Evolutionary conservation across 2,797 vertebrate genomes (phyloP), one percentile per base, ranked within the genome.

Genomic region (Acipenser ruthenus): DNA sequence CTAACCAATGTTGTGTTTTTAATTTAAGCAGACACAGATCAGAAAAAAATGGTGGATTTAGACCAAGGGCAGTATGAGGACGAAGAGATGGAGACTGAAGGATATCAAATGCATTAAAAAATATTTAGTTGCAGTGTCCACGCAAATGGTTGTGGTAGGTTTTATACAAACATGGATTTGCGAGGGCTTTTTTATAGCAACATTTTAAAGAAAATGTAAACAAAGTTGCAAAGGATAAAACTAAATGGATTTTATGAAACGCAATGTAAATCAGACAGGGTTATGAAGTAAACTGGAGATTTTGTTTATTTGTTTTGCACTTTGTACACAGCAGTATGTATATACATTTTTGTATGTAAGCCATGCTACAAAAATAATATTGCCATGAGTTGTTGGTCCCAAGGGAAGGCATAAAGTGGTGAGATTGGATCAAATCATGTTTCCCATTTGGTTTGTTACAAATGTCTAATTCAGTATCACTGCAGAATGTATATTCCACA

Each of bases 321-420:
- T 60, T 71, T 76, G 85, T 84, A 74, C 75, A 48, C 73, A 75
- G 77, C 79, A 79, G 8, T 68, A 52, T 73, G 48, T 50, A 37
- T 59, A 53, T 55, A 55, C 52, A 7, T 12, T 51, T 68, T 50
- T 15, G 23, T 67, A 50, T 56, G 47, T 2, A 11, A n/a, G 2
- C 47, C 49, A 37, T 65, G 23, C 23, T 37, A 37, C 23, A 37
- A 37, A 37, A 37, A 37, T 37, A 37, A 37, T 37, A 37, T 37
- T 37, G 23, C 23, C 23, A 37, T 37, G 23, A 37, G 4, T 37
- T 37, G 23, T 37, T 37, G 23, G 23, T 37, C 23, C 23, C 23
- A 37, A 37, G 23, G 23, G 23, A 37, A 37, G 23, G 23, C 23
- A 37, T 37, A 4, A 37, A 37, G 23, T 37, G 23, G 23, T 37